Base-by-base conservation (phyloP, 1,140 invertebrate genomes). In the Diprion similis region DNA sequence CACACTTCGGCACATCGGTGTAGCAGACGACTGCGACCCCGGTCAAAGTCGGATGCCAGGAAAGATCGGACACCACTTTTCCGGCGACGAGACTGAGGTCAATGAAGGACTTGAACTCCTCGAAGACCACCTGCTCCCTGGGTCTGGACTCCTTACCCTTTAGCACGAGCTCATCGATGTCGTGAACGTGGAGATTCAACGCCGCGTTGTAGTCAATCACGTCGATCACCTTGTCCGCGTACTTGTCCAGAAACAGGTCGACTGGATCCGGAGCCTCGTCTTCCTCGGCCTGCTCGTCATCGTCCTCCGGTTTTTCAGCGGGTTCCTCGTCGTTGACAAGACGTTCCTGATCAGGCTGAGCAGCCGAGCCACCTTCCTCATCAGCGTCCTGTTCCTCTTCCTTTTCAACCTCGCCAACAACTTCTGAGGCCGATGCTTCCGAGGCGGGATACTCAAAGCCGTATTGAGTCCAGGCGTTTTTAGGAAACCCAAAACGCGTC, bases 391-490 rank as follows among this genome's bases (percentile, higher is more conserved):
- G 67, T 4, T 59, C 72, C 51, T 77, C 46, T 51, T 74, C 19
- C 1, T 77, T 72, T 0, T 65, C 37, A 9, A 73, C 24, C 10
- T 3, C 13, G 0, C 66, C 72, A 46, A 17, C 1, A 10, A 48
- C 46, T 48, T 48, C 68, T 7, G 13, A 15, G 10, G 0, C 15
- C 4, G 71, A 73, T 17, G 75, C 0, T 73, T 69, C 17, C 69
- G 19, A 37, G 46, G 76, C 68, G 47, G 71, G 66, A 51, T 75
- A 77, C 46, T 88, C 82, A 76, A 89, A 89, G 17, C 81, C 79
- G 68, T 90, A 91, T 66, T 95, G 93, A 0, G 93, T 93, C 90
- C 92, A 94, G 24, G 90, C 89, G 81, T 94, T 93, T 75, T 90
- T 89, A 7, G 92, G 92, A 82, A 93, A 91, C 65, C 88, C 89